Evolutionary conservation across 2,113 vertebrate species (phyloP).

Genomic region (Cisticola juncidis): DNA sequence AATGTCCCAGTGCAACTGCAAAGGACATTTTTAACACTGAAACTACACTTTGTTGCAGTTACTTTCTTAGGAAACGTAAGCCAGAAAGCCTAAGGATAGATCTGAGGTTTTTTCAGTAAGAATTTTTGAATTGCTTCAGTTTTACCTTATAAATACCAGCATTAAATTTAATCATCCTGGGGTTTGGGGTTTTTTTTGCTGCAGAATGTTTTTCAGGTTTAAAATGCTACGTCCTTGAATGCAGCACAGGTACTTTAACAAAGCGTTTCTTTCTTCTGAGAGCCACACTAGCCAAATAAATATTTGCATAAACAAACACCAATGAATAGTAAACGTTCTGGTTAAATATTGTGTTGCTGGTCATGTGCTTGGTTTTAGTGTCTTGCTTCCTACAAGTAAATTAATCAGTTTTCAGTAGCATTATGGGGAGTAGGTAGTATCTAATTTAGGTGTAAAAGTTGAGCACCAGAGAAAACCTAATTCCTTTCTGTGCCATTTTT

Average conservation of each 20-base stretch:
- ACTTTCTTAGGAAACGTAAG: neutral
- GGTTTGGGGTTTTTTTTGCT: neutral
- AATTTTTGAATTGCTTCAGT: neutral
- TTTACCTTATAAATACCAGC: neutral
- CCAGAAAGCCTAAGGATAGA: neutral
- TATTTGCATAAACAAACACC: conserved; percentile 33
- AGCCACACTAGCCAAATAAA: neutral
- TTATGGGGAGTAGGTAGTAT: neutral
- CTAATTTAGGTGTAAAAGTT: neutral
- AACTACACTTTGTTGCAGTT: neutral
- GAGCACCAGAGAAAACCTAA: neutral
- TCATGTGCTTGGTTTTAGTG: neutral
- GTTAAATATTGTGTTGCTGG: neutral
- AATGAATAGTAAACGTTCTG: neutral
- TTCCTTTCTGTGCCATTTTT: neutral
- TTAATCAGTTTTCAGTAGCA: neutral
- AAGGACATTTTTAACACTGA: neutral
- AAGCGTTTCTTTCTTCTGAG: neutral
- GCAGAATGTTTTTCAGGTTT: neutral
- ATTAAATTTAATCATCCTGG: neutral
- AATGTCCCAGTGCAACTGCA: neutral
- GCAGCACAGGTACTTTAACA: neutral
- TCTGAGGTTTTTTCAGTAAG: neutral
- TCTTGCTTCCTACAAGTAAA: neutral
- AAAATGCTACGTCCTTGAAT: neutral